These are phyloP conservation scores for Venusia cambrica DNA, from an alignment of 2,888 invertebrate genomes.

Conservation along the genomic window DNA sequence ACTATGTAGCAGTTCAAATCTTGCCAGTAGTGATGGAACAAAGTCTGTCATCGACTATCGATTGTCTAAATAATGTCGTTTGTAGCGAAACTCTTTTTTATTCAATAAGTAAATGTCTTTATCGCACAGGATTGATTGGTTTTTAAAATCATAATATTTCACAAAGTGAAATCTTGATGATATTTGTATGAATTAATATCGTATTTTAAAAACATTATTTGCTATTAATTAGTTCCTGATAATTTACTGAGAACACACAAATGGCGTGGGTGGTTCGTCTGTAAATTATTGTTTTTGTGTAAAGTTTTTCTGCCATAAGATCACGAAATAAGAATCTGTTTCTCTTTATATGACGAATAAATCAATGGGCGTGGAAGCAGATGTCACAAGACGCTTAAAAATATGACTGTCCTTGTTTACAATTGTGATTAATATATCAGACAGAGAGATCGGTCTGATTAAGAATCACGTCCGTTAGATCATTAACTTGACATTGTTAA, in stretches of 20 bases:
- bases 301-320: slow-evolving; percentile 11
- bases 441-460: slow-evolving; percentile 34
- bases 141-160: no score
- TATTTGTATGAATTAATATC: slow-evolving; percentile 17
- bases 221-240: slow-evolving; percentile 12
- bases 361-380: slow-evolving; percentile 33
- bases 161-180: slow-evolving; percentile 5
- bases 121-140: no score
- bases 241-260: slow-evolving; percentile 8
- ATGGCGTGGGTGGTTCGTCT: slow-evolving; percentile 18
- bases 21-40: slow-evolving; percentile 33
- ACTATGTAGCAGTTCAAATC: slow-evolving; percentile 41
- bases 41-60: slow-evolving; percentile 16
- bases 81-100: no score
- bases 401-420: slow-evolving; percentile 34
- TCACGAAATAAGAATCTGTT: slow-evolving; percentile 16
- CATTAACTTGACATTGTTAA: slow-evolving; percentile 28
- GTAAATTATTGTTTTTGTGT: slow-evolving; percentile 16
- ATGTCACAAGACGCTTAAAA: slow-evolving; percentile 31
- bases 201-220: slow-evolving; percentile 14
- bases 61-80: no score
- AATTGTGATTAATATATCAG: slow-evolving; percentile 37
- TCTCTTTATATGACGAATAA: slow-evolving; percentile 23
- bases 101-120: no score
- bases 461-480: slow-evolving; percentile 32